phyloP scores from a whole-genome alignment of 1,140 invertebrate species.

The Zaprionus capensis region DNA sequence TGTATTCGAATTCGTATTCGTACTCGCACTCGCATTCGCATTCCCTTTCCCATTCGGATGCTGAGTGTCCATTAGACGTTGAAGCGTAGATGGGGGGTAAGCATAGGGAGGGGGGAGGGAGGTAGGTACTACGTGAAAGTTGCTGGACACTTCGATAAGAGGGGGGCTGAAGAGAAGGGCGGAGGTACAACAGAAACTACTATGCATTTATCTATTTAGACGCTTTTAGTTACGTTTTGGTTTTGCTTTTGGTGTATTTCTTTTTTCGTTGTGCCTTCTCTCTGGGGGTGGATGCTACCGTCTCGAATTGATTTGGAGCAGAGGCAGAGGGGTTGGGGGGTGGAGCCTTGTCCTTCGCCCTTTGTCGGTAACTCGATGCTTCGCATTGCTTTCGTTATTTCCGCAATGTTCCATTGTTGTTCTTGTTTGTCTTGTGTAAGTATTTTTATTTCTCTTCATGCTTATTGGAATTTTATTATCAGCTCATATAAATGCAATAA shows the following conservation, averaged over 20 bases:
- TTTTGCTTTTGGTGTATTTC: constrained; percentile 28
- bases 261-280: background rate
- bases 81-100: constrained; percentile 3
- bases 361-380: constrained; percentile 29
- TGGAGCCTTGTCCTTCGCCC: constrained; percentile 26
- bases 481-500: constrained; percentile 79
- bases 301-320: constrained; percentile 65
- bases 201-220: constrained; percentile 74
- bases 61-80: constrained; percentile 73
- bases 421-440: constrained; percentile 62
- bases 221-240: constrained; percentile 74
- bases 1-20: constrained; percentile 11
- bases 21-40: constrained; percentile 20
- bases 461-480: constrained; percentile 82
- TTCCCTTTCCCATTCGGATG: constrained; percentile 29
- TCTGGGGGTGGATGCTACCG: constrained; percentile 10
- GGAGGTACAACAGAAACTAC: constrained; percentile 35
- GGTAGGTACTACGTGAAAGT: background rate
- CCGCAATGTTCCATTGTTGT: constrained; percentile 38
- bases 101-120: background rate
- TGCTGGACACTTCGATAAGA: constrained; percentile 5
- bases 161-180: background rate
- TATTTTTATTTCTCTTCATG: constrained; percentile 78
- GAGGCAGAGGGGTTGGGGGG: too few relatives aligned
- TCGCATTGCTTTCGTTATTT: constrained; percentile 14